These are phyloP conservation scores for Xiphydria camelus DNA, from an alignment of 2,888 invertebrate species.

Conservation along the genomic window DNA sequence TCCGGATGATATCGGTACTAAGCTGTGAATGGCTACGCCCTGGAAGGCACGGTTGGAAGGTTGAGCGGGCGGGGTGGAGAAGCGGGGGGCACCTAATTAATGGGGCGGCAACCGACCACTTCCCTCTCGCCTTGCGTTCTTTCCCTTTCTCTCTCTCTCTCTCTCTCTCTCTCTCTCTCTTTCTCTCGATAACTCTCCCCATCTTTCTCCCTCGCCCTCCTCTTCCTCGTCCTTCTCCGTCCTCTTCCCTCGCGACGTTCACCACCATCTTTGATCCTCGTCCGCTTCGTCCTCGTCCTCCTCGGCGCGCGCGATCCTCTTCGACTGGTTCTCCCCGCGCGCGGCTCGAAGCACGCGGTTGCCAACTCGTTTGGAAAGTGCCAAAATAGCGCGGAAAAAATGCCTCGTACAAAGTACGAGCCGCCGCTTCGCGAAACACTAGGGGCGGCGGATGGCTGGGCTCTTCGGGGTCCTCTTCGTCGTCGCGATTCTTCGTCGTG, in stretches of 20 bases:
- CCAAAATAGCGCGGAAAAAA: neutral
- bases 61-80: conserved; percentile 32
- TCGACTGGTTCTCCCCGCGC: neutral
- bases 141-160: conserved; percentile 19
- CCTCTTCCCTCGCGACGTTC: conserved; percentile 17
- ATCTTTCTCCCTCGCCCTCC: conserved; percentile 17
- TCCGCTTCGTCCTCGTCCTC: conserved; percentile 4
- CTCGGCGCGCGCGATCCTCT: neutral
- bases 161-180: conserved; percentile 11
- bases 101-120: conserved; percentile 47
- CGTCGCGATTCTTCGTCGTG: too few relatives aligned
- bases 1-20: conserved; percentile 24
- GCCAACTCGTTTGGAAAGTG: neutral
- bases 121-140: conserved; percentile 31
- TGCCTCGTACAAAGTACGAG: neutral
- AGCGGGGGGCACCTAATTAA: conserved; percentile 46
- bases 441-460: neutral
- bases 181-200: conserved; percentile 13
- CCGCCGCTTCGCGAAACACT: neutral
- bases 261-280: conserved; percentile 1
- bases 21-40: conserved; percentile 45
- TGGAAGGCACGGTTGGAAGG: too few relatives aligned
- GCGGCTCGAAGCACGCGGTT: too few relatives aligned
- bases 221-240: conserved; percentile 13
- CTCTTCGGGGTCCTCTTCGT: neutral